These are phyloP conservation scores for Lasioglossum figueresi DNA, from an alignment of 2,888 invertebrate genomes.

Conservation along the genomic window DNA sequence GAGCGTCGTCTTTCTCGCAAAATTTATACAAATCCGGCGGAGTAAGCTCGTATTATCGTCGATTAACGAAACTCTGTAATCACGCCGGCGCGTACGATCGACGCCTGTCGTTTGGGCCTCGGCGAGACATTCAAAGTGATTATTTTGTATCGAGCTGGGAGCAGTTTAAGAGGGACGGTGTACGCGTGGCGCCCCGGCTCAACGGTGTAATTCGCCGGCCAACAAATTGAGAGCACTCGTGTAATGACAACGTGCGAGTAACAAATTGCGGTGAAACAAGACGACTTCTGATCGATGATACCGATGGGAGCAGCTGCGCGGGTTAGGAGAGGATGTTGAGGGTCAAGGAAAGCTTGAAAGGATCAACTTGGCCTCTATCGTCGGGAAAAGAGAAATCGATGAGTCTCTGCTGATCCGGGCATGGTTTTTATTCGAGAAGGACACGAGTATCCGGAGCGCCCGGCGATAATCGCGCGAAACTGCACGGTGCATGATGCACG, in stretches of 20 bases:
- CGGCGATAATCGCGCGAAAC: slow-evolving; percentile 44
- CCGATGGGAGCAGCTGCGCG: neutral
- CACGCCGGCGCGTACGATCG: slow-evolving; percentile 14
- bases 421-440: slow-evolving; percentile 13
- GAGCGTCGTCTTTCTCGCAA: neutral
- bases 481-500: slow-evolving; percentile 1
- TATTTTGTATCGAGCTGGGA: neutral
- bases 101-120: slow-evolving; percentile 10
- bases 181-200: neutral
- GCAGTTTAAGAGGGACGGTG: neutral
- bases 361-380: neutral
- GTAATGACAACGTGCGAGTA: slow-evolving; percentile 4
- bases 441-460: neutral
- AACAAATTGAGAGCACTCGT: neutral
- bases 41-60: slow-evolving; percentile 51
- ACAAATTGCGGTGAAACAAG: slow-evolving; percentile 13
- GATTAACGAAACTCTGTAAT: slow-evolving; percentile 50
- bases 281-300: neutral
- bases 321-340: neutral
- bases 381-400: slow-evolving; percentile 21
- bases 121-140: slow-evolving; percentile 19
- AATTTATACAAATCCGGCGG: slow-evolving; percentile 47
- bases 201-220: neutral
- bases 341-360: neutral
- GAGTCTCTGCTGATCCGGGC: neutral